Conservation (phyloP, 2,113 vertebrate genomes). For the Haplotaxodon microlepis region DNA sequence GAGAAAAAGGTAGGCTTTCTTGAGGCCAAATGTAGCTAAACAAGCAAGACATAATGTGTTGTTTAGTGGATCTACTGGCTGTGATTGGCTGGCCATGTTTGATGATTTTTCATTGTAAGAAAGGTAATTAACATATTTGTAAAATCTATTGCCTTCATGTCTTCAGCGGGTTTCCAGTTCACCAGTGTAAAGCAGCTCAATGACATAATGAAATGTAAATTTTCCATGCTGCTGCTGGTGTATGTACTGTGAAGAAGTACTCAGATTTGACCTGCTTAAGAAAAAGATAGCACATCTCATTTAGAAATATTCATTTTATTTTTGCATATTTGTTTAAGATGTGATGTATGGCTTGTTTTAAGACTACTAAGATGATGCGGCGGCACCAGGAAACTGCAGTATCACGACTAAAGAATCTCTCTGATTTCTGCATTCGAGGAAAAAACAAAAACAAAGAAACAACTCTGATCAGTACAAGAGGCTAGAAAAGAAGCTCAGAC, state of each 20-base stretch:
- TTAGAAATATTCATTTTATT: constrained; percentile 60
- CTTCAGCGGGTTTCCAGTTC: not conserved
- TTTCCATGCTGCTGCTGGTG: not conserved
- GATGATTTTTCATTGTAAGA: not conserved
- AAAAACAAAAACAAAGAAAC: constrained; percentile 16
- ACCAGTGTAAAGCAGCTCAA: not conserved
- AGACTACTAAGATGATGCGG: constrained; percentile 30
- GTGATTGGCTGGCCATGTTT: not conserved
- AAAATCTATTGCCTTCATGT: not conserved
- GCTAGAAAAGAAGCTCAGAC: not conserved
- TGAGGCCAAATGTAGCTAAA: not conserved
- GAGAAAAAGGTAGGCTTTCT: not conserved
- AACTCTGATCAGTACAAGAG: constrained; percentile 24
- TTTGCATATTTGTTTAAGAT: constrained; percentile 59
- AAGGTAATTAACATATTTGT: not conserved
- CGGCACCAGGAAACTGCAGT: not conserved
- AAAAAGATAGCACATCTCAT: not conserved
- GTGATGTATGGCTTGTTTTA: constrained; percentile 61
- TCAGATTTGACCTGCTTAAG: not conserved
- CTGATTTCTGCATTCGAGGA: not conserved
- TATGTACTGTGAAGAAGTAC: not conserved
- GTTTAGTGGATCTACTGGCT: not conserved
- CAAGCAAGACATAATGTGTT: not conserved
- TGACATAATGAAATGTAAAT: not conserved
- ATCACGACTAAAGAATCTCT: not conserved